These are phyloP conservation scores for Calyptomena viridis DNA, from an alignment of 2,113 vertebrate genomes.

Conservation along the genomic window DNA sequence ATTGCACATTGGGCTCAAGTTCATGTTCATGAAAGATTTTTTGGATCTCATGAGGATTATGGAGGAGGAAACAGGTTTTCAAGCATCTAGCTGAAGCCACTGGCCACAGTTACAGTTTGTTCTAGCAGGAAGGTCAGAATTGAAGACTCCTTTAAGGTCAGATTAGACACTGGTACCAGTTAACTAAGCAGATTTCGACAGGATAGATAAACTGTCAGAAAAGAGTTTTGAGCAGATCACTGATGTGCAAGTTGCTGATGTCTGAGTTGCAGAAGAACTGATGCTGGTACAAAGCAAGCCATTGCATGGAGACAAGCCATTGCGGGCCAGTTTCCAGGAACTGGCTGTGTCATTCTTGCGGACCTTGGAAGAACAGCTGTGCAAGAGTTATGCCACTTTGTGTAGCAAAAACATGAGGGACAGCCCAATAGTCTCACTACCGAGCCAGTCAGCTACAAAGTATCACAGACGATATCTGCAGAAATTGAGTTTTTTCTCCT, in stretches of 20 bases:
- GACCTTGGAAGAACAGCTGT: not conserved
- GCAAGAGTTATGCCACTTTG: not conserved
- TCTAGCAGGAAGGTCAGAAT: not conserved
- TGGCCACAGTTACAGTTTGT: not conserved
- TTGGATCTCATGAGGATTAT: not conserved
- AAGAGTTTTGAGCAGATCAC: not conserved
- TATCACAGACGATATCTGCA: not conserved
- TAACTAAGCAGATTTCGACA: not conserved
- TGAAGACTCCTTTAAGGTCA: conserved; percentile 4
- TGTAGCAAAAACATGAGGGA: not conserved
- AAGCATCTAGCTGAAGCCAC: not conserved
- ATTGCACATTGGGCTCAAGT: not conserved
- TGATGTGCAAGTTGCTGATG: not conserved
- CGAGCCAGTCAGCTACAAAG: not conserved
- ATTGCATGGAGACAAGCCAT: not conserved
- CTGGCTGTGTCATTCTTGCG: not conserved
- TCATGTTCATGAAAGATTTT: not conserved
- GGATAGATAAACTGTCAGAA: not conserved
- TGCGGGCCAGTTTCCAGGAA: not conserved
- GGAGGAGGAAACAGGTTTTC: not conserved
- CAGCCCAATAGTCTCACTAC: not conserved
- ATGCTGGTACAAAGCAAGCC: not conserved
- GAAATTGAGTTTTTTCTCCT: not conserved
- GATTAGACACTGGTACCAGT: not conserved
- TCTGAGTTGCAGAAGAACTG: not conserved